These are phyloP conservation scores for Drosophila bifasciata DNA, from an alignment of 1,140 invertebrate species.

Conservation along the genomic window DNA sequence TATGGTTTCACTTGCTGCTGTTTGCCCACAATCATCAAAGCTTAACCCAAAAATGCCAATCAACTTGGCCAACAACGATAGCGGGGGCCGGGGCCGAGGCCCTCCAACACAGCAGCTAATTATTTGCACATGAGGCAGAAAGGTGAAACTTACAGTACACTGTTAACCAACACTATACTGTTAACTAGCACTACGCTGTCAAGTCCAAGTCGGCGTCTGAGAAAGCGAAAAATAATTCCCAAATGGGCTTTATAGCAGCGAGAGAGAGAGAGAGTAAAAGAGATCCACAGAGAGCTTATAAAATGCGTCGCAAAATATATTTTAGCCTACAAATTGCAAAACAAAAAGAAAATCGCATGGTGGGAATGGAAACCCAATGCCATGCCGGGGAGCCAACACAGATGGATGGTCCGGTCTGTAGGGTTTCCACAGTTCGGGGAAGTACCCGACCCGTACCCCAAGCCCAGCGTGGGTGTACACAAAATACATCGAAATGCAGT, in stretches of 20 bases:
- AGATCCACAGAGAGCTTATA: constrained; percentile 42
- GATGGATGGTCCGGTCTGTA: not conserved
- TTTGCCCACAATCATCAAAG: constrained; percentile 20
- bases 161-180: constrained; percentile 34
- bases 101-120: constrained; percentile 6
- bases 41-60: constrained; percentile 55
- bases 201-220: constrained; percentile 14
- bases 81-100: constrained; percentile 18
- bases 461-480: not conserved
- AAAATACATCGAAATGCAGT: constrained; percentile 9
- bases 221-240: constrained; percentile 62
- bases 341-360: constrained; percentile 39
- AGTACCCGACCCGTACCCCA: too few species aligned
- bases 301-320: constrained; percentile 77
- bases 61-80: constrained; percentile 8
- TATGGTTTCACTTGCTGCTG: not conserved
- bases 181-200: constrained; percentile 3
- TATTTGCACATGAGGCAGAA: constrained; percentile 17
- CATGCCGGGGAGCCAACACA: constrained; percentile 30
- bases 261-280: constrained; percentile 22
- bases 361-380: constrained; percentile 47
- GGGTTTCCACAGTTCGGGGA: constrained; percentile 26
- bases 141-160: constrained; percentile 21
- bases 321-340: constrained; percentile 52
- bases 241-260: constrained; percentile 36